Evolutionary conservation across 2,888 invertebrate species (phyloP), one percentile per base, ranked within the genome.

Genomic region (Standfussiana lucernea): DNA sequence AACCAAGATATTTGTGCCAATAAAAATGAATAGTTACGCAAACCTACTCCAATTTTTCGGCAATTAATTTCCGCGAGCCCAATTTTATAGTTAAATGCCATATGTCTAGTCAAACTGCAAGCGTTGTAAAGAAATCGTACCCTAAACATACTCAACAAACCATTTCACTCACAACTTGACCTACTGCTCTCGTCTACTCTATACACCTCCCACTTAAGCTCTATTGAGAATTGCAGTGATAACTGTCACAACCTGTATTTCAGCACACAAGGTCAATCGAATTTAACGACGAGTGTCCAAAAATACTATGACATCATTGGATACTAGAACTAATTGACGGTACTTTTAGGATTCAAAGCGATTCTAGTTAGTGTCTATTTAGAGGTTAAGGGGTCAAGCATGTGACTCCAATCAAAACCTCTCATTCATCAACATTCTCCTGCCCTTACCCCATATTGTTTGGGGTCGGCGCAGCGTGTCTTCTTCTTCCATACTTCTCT

Each of bases 251-350:
- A 91, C 90, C 89, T 88, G 88, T 86, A 87, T 86, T 86, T 89
- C 84, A 86, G 80, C 73, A 82, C 75, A 72, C 94, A 93, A 94
- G 94, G 94, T 90, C 92, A 91, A 90, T 90, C 83, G 84, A 91
- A 90, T 92, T 89, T 82, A 91, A 86, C 85, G 69, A 72, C 37
- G 64, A 77, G 73, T 74, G 75, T 78, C 79, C 81, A 84, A 84
- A 87, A 86, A 81, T 84, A 79, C 87, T 72, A 82, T 93, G 93
- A 93, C 91, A 91, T 93, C 93, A 93, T 83, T 77, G 82, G 68
- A 47, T 75, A 73, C 67, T 77, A 67, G 47, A 84, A 83, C 45
- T 88, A 87, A 87, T 87, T 87, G 89, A 66, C 84, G 66, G 64
- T 40, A 70, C 66, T 85, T 88, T 87, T 80, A 35, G 78, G 68